Base-by-base conservation (phyloP, 2,888 invertebrate genomes). In the Geophilus truncorum region DNA sequence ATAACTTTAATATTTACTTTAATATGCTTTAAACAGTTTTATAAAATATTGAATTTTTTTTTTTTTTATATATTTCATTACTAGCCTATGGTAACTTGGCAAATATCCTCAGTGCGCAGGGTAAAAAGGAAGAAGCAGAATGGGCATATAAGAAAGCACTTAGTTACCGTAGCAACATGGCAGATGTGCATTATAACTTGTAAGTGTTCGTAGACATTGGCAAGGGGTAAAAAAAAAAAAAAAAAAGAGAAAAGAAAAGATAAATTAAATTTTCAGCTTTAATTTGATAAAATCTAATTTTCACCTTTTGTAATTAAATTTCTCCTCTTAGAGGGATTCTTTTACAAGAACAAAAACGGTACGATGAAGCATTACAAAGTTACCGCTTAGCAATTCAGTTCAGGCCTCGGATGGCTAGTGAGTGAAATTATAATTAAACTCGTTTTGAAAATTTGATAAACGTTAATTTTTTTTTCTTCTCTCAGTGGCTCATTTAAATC, bases 151-250 rank as follows among this genome's bases (percentile, higher is more conserved):
- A 93, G 86, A 92, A 92, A 88, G 98, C 98, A 82, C 91, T 98
- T 83, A 91, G 92, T 85, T 92, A 93, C 90, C 91, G 97, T 87
- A 93, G 94, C 85, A 98, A 97, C 89, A 98, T 98, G 97, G 98
- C 98, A 82, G 98, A 98, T 89, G 97, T 97, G 82, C 97, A 98
- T 90, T 98, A 98, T 88, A 98, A 98, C 89, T 90, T 97, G 97
- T 97, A 89, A 95, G 97, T 95, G 9, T 62, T 62, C 5, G 23
- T 4, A 6, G 23, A 23, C 7, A n/a, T 23, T 21, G 40, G 23
- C 21, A 7, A 6, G 25, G 57, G 10, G 4, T 57, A 57, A n/a
- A n/a, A n/a, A n/a, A n/a, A n/a, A n/a, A n/a, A n/a, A n/a, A n/a
- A n/a, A n/a, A n/a, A n/a, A n/a, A n/a, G n/a, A n/a, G n/a, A n/a